Evolutionary conservation across 2,797 vertebrate genomes (phyloP), one percentile per base, ranked within the genome.

Genomic region (Somateria mollissima): DNA sequence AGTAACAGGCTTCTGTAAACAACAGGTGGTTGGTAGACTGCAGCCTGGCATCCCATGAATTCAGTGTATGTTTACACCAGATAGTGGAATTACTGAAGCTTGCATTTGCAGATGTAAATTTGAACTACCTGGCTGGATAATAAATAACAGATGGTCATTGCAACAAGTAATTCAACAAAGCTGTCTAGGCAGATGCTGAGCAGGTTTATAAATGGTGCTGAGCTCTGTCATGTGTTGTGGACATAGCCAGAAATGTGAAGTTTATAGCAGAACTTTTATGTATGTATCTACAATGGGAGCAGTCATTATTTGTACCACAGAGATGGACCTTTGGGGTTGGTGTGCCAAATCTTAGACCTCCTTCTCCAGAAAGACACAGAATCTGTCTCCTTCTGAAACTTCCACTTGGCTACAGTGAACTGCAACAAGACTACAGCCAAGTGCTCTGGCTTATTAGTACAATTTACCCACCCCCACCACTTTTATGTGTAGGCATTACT

Each of bases 401-500:
- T 24, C 13, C 3, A 36, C 7, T 1, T 0, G 10, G n/a, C 8
- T 85, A 8, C 19, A 41, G 8, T 20, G 16, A 87, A 74, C 30
- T 47, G 15, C 6, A 67, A 4, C 5, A 73, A 58, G 27, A 51
- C 14, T 76, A 36, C 24, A 83, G 11, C 10, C n/a, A 51, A 88
- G 1, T 20, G 3, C 8, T 56, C 27, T 53, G 5, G 3, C 11
- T 61, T 80, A 15, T 27, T 64, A n/a, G 12, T 18, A 28, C 7
- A 43, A 17, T 54, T 74, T 53, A 37, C 8, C 28, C 28, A 11
- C 7, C 2, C 3, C 2, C 7, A 4, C 47, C 2, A 7, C 13
- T 79, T 67, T 36, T 30, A n/a, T 39, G 43, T 32, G 36, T 56
- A 36, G 11, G 61, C 8, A 30, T 85, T 30, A 13, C 8, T 24